Evolutionary conservation across 2,888 invertebrate genomes (phyloP).

Genomic region (Rhagonycha fulva): DNA sequence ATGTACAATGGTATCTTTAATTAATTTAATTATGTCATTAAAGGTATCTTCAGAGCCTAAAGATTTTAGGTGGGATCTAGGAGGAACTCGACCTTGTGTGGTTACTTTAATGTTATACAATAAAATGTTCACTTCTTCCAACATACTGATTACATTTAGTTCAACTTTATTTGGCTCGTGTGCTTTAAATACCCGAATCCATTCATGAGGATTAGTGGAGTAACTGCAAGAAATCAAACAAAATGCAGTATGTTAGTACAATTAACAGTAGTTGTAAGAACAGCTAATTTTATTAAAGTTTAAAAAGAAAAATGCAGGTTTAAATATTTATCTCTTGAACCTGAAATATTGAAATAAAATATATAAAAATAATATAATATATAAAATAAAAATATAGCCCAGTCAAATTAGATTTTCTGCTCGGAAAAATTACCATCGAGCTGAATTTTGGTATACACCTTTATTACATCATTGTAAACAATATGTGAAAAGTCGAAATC

Average conservation of each 20-base stretch:
- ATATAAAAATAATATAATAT: too few relatives aligned
- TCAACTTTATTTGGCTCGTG: constrained; percentile 22
- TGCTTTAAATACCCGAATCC: constrained; percentile 39
- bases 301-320: too few relatives aligned
- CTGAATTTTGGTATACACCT: too few relatives aligned
- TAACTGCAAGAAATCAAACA: constrained; percentile 47
- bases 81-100: neutral
- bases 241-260: neutral
- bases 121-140: constrained; percentile 30
- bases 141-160: constrained; percentile 18
- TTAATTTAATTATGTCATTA: constrained; percentile 40
- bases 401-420: too few relatives aligned
- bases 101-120: constrained; percentile 36
- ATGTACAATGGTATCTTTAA: constrained; percentile 50
- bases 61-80: constrained; percentile 30
- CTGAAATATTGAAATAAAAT: too few relatives aligned
- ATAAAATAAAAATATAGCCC: too few relatives aligned
- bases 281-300: too few relatives aligned
- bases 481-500: too few relatives aligned
- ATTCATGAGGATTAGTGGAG: constrained; percentile 58
- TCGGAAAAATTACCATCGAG: too few relatives aligned
- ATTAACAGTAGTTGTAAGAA: neutral
- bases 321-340: too few relatives aligned
- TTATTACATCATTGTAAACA: too few relatives aligned
- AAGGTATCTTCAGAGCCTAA: constrained; percentile 42